Base-by-base conservation (phyloP, 2,113 vertebrate species). In the Cygnus atratus region DNA sequence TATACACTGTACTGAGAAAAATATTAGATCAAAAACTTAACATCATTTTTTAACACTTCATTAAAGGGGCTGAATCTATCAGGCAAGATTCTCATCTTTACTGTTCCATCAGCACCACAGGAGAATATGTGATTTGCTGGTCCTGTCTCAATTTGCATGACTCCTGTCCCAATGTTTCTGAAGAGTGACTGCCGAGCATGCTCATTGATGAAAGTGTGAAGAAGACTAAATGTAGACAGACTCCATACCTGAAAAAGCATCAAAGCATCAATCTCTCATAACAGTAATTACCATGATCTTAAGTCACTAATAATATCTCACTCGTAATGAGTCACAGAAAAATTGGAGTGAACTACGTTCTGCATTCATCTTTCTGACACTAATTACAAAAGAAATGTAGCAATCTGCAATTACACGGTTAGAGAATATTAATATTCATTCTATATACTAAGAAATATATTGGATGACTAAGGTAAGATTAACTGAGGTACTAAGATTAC, bases 111-210 rank as follows among this genome's bases (percentile, higher is more conserved):
- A 33, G 99, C 99, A 76, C 99, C 99, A 96, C 99, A 99, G 59
- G 99, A 99, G 96, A 99, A 99, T 94, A 99, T 97, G 96, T 99
- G 99, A 97, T 99, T 99, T 97, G 98, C 96, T 59, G 99, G 99
- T 41, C 98, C 99, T 86, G 98, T 98, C 95, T 99, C 99, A 66
- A 99, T 98, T 95, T 99, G 99, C 99, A 99, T 99, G 90, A 99
- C 99, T 52, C 99, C 99, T 0, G 99, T 99, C 94, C 99, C 99
- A 54, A 99, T 99, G 98, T 99, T 99, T 93, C 99, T 98, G 98
- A 99, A 99, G 96, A 99, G 98, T 71, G 99, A 99, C 95, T 99
- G 99, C 58, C 99, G 99, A 46, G 99, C 98, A 95, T 99, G 99
- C 80, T 99, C 99, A 50, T 97, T 99, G 43, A 98, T 97, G 87